Evolutionary conservation across 2,797 vertebrate genomes (phyloP), one percentile per base, ranked within the genome.

Genomic region (Pantherophis vulpinus): DNA sequence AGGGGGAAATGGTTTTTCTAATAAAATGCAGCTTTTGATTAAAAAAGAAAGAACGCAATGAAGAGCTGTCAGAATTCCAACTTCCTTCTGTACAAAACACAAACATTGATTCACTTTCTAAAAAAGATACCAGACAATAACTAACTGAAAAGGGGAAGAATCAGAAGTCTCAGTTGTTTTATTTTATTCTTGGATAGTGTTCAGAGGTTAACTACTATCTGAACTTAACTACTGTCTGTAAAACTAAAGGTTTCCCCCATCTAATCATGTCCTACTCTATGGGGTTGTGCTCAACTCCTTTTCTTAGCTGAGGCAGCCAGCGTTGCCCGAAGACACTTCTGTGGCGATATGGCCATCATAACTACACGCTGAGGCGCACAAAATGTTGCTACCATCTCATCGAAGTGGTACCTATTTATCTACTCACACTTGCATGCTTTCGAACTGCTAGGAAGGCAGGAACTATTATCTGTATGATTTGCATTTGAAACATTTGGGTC

Each of bases 21-120:
- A 93, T 90, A 79, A 90, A 93, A 90, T 90, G 32, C 59, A 93
- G 32, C 74, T 56, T 90, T 90, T 63, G 74, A 86, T 56, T 32
- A 9, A 42, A 54, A 89, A 89, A 14, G 25, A 32, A 10, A 90
- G 23, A 90, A 63, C 25, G 20, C 74, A 61, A 54, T 11, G 11
- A 16, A 86, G 51, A 86, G 32, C 47, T 89, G 5, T 60, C 74
- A 60, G 32, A 79, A 42, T 9, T 54, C 47, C 59, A 47, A 27
- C 58, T 66, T 63, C 74, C 92, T 56, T 51, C 59, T 58, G 8
- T 29, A 63, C 14, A n/a, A 56, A 87, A 86, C 25, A 86, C 47
- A 54, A 92, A 70, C 61, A 37, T 23, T 47, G 32, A 27, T 83
- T 83, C 29, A 27, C 29, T 29, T 27, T 60, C 14, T 55, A 13